Evolutionary conservation across 2,797 vertebrate species (phyloP), one percentile per base, ranked within the genome.

Genomic region (Chaunax sp.): DNA sequence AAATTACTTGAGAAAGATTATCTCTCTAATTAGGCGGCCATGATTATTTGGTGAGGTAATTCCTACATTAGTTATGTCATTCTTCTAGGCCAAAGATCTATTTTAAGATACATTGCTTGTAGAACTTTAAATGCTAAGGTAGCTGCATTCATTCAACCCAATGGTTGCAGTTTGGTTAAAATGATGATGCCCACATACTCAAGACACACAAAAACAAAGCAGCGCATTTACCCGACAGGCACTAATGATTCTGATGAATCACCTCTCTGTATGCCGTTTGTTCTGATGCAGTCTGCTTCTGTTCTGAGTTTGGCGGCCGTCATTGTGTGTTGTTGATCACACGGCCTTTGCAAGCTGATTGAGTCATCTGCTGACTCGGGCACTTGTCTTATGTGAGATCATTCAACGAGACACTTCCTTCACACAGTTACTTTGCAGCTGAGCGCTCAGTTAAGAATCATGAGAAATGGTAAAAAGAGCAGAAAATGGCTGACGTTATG

Each of bases 301-400:
- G 50, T 40, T 75, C 37, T 46, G 41, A n/a, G 26, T 64, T 60
- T 74, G 62, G 44, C 16, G 0, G 49, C 33, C 3, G 0, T 50
- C 52, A 43, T 57, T 60, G 0, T n/a, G 63, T 23, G 50, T 45
- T 64, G 47, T n/a, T 33, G 40, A 71, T 84, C 72, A 81, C 79
- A 51, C 63, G 68, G 26, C 64, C 71, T 76, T 56, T 65, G 59
- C 49, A 69, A 64, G 50, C 61, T 16, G 54, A 65, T 12, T 60
- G 75, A 76, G 41, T 82, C 74, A 77, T 73, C 44, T 81, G 64
- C 63, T 80, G 77, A 87, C 69, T 80, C 44, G 10, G 49, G 25
- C 15, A 25, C 45, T 70, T 51, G 58, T 26, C 35, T 33, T 53
- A 28, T 55, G 52, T 50, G 59, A 70, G 58, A 59, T 75, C 78